phyloP scores from a whole-genome alignment of 2,888 invertebrate genomes.

The Pristionchus arcanus region DNA sequence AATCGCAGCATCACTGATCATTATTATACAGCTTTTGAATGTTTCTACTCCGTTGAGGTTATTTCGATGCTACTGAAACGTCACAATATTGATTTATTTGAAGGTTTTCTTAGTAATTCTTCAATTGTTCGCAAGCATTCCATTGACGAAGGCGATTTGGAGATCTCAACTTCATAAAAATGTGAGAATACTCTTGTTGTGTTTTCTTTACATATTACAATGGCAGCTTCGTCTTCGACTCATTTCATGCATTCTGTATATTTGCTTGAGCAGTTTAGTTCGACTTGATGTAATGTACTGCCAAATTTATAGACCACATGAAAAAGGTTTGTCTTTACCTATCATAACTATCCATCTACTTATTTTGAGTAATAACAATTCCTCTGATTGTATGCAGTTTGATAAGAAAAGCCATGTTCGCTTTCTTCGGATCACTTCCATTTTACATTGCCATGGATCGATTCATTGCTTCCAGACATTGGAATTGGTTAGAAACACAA shows the following conservation, averaged over 20 bases:
- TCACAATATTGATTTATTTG: background rate
- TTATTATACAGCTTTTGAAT: background rate
- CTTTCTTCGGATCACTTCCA: background rate
- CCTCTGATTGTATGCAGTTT: background rate
- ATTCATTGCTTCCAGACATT: background rate
- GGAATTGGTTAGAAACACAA: background rate
- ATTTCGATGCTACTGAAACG: background rate
- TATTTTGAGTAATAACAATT: background rate
- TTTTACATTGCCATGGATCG: slow-evolving; percentile 2
- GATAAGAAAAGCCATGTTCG: background rate
- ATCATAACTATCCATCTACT: no score
- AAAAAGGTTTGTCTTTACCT: background rate
- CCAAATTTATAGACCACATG: background rate
- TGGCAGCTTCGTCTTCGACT: background rate
- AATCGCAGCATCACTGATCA: background rate
- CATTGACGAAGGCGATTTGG: background rate
- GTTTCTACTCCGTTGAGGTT: background rate
- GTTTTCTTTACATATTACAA: background rate
- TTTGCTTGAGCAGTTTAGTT: background rate
- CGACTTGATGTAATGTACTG: background rate
- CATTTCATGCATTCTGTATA: background rate
- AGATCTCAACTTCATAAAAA: background rate
- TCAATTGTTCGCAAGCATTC: background rate
- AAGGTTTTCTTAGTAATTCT: background rate
- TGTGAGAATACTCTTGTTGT: background rate